Conservation (phyloP, 2,113 vertebrate species). For the Cavia porcellus region DNA sequence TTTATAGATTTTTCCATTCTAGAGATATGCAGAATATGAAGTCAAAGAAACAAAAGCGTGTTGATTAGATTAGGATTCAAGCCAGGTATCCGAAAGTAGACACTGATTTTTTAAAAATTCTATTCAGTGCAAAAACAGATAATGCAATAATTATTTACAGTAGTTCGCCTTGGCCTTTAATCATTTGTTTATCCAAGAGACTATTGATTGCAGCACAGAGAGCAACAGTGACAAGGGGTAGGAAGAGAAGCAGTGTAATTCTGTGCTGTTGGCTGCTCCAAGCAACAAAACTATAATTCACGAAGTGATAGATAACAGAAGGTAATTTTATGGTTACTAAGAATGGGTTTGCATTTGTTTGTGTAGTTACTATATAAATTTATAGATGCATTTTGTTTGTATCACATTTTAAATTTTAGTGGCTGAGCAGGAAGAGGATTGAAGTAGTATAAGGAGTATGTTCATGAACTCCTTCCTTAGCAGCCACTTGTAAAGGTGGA, state of each 20-base stretch:
- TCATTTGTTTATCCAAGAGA: conserved; percentile 84
- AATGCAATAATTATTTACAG: conserved; percentile 85
- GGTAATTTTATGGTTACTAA: conserved; percentile 93
- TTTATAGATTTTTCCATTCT: conserved; percentile 21
- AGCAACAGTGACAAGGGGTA: conserved; percentile 83
- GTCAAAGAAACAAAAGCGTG: conserved; percentile 69
- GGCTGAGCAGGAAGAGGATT: conserved; percentile 86
- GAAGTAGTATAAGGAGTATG: conserved; percentile 84
- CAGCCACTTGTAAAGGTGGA: conserved; percentile 89
- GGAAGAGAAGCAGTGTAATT: conserved; percentile 83
- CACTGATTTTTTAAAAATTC: conserved; percentile 74
- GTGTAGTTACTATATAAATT: conserved; percentile 92
- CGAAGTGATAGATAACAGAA: conserved; percentile 92
- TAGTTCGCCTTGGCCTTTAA: conserved; percentile 84
- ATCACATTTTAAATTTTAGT: conserved; percentile 91
- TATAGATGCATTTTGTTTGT: conserved; percentile 92
- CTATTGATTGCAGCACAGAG: conserved; percentile 81
- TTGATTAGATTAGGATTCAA: conserved; percentile 81
- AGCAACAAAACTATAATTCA: conserved; percentile 90
- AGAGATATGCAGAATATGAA: conserved; percentile 47
- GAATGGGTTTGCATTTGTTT: conserved; percentile 93
- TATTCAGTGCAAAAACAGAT: conserved; percentile 81
- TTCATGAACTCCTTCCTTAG: conserved; percentile 86
- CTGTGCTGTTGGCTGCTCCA: conserved; percentile 86
- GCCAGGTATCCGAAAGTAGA: conserved; percentile 73